Conservation (phyloP, 2,797 vertebrate genomes). For the Sebastes variabilis region DNA sequence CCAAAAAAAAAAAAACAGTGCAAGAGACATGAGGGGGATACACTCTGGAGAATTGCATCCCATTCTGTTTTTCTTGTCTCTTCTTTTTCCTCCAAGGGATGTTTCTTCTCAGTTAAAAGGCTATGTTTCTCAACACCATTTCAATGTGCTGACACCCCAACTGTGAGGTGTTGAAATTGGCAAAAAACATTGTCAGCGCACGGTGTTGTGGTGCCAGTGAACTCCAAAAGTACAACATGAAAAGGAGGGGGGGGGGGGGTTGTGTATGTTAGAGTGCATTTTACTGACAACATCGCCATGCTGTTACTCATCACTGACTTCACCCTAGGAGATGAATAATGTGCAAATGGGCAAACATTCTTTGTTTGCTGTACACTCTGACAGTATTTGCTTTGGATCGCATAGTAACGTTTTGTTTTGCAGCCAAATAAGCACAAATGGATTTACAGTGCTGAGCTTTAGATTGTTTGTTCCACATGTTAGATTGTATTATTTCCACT, state of each 20-base stretch:
- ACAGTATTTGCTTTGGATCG: conserved; percentile 68
- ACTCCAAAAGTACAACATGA: conserved; percentile 76
- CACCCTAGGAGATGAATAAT: conserved; percentile 68
- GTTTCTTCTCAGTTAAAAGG: conserved; percentile 83
- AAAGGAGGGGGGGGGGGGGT: conserved; percentile 56
- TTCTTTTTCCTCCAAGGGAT: conserved; percentile 57
- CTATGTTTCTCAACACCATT: conserved; percentile 78
- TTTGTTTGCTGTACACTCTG: conserved; percentile 68
- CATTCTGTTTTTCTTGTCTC: conserved; percentile 75
- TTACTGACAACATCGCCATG: conserved; percentile 68
- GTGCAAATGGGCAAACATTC: conserved; percentile 71
- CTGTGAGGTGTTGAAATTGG: conserved; percentile 80
- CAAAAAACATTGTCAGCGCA: conserved; percentile 61
- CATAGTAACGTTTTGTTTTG: conserved; percentile 55
- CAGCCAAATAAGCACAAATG: conserved; percentile 63
- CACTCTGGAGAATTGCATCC: conserved; percentile 81
- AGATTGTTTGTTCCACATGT: conserved; percentile 37
- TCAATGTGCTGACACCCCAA: conserved; percentile 79
- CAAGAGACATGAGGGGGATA: conserved; percentile 70
- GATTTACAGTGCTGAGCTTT: conserved; percentile 53
- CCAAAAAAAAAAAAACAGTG: conserved; percentile 71
- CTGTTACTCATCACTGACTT: conserved; percentile 70
- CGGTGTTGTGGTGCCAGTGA: conserved; percentile 70
- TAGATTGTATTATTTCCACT: conserved; percentile 10
- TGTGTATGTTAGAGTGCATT: conserved; percentile 66